These are phyloP conservation scores for Whitmania pigra DNA, from an alignment of 1,140 invertebrate genomes.

Conservation along the genomic window DNA sequence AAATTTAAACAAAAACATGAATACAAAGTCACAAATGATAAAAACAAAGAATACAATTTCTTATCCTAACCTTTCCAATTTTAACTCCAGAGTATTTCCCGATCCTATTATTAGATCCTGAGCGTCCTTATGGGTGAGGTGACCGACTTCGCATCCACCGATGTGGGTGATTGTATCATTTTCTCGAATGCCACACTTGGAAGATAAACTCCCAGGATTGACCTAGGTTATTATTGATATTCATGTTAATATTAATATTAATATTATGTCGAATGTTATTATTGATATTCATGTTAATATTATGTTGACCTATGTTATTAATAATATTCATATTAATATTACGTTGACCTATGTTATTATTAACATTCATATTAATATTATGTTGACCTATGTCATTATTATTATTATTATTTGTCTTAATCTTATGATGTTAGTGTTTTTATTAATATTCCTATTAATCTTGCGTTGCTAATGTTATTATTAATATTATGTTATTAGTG, in stretches of 20 bases:
- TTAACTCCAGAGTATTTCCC: constrained; percentile 73
- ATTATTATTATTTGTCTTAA: not conserved
- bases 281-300: no score
- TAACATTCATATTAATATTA: not conserved
- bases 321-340: not conserved
- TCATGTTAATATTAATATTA: not conserved
- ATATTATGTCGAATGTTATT: no score
- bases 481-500: no score
- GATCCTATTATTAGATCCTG: constrained; percentile 78
- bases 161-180: constrained; percentile 85
- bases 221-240: constrained; percentile 52
- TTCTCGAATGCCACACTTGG: constrained; percentile 73
- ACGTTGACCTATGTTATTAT: constrained; percentile 58
- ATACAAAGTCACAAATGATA: no score
- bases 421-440: no score
- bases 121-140: constrained; percentile 79
- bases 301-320: constrained; percentile 61
- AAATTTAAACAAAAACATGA: no score
- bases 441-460: not conserved
- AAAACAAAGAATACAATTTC: no score
- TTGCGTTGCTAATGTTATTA: no score
- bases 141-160: constrained; percentile 66
- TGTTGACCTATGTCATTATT: constrained; percentile 57
- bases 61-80: constrained; percentile 69
- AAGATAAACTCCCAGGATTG: constrained; percentile 76